These are phyloP conservation scores for Bhutanitis thaidina DNA, from an alignment of 2,888 invertebrate species.

Conservation along the genomic window DNA sequence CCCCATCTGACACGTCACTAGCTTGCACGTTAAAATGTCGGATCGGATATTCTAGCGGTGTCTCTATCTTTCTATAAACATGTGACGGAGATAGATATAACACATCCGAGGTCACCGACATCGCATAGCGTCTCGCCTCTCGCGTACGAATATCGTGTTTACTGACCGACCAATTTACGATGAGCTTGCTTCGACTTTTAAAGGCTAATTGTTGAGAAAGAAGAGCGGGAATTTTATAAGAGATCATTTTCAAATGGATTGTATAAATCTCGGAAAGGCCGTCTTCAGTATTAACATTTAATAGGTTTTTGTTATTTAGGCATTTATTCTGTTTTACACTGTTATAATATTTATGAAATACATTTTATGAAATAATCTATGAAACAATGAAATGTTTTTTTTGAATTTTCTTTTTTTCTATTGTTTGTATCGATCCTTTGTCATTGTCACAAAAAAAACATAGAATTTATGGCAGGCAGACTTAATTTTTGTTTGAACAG, in stretches of 20 bases:
- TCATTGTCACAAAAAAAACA: too few species aligned
- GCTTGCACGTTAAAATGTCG: constrained; percentile 40
- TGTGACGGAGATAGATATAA: constrained; percentile 33
- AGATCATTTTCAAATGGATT: constrained; percentile 1
- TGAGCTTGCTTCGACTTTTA: neutral
- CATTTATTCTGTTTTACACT: too few species aligned
- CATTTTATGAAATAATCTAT: too few species aligned
- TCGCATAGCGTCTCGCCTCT: constrained; percentile 35
- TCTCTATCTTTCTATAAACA: constrained; percentile 30
- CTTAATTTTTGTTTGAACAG: too few species aligned
- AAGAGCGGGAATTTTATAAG: neutral
- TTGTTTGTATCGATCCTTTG: too few species aligned
- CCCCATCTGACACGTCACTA: constrained; percentile 53
- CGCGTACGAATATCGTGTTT: constrained; percentile 28
- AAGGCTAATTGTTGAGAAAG: neutral
- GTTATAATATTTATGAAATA: too few species aligned
- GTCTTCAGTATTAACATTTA: neutral
- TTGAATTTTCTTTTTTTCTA: too few species aligned
- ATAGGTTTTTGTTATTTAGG: too few species aligned
- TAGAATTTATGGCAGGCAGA: too few species aligned
- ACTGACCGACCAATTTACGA: constrained; percentile 27
- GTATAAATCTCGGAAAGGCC: neutral
- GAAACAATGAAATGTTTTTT: too few species aligned
- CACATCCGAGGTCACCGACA: constrained; percentile 52
- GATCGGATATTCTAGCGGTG: constrained; percentile 42